phyloP scores from a whole-genome alignment of 2,888 invertebrate species.

The Odontothrips loti region DNA sequence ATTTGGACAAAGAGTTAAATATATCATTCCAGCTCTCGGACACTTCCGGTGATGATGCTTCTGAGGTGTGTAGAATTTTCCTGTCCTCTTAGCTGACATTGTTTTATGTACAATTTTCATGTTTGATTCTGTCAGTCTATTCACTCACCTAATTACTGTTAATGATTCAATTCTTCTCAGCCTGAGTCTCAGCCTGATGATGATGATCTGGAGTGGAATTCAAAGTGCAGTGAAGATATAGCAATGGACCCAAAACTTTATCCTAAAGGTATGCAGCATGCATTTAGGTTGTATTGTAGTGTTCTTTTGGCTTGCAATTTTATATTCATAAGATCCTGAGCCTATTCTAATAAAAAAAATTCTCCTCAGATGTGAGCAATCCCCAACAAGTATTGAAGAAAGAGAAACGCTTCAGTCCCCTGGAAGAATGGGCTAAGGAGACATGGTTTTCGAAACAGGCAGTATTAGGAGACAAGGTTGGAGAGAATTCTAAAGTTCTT shows the following conservation, averaged over 20 bases:
- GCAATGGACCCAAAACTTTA: background rate
- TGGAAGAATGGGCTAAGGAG: constrained; percentile 17
- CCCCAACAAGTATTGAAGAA: background rate
- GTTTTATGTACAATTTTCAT: background rate
- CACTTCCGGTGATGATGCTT: constrained; percentile 39
- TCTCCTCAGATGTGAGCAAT: background rate
- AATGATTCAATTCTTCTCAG: background rate
- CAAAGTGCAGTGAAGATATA: constrained; percentile 20
- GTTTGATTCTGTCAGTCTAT: background rate
- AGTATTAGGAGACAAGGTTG: background rate
- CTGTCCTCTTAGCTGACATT: constrained; percentile 32
- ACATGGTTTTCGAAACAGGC: background rate
- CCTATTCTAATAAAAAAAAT: too few relatives aligned
- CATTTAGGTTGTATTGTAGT: background rate
- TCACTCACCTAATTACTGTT: background rate
- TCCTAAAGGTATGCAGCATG: background rate
- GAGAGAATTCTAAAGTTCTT: background rate
- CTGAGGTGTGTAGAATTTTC: constrained; percentile 33
- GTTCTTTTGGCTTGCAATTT: too few relatives aligned
- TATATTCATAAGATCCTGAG: too few relatives aligned
- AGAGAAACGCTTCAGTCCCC: background rate
- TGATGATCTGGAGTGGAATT: constrained; percentile 39
- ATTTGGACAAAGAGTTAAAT: constrained; percentile 52
- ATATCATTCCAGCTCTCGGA: constrained; percentile 48
- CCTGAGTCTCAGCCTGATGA: constrained; percentile 26